Conservation (phyloP, 2,797 vertebrate genomes). For the Sebastes cheni region DNA sequence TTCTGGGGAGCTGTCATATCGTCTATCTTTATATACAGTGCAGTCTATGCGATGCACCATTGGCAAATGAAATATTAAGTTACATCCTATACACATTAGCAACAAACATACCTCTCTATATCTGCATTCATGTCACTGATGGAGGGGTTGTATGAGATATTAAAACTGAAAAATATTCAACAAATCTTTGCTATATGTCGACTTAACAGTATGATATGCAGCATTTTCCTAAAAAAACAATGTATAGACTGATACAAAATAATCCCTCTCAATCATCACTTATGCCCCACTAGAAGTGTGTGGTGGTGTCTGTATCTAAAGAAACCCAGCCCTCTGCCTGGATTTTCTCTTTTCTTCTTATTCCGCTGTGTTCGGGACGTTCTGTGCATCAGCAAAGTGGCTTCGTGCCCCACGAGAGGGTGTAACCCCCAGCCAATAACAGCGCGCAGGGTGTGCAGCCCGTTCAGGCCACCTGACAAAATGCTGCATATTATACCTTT, state of each 20-base stretch:
- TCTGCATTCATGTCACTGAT: too few species aligned
- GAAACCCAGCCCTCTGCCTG: too few species aligned
- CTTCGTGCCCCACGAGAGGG: too few species aligned
- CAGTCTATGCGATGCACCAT: not conserved
- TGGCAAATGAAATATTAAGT: not conserved
- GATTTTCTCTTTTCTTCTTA: not conserved
- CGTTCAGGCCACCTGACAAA: not conserved
- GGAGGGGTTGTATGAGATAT: too few species aligned
- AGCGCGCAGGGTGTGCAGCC: not conserved
- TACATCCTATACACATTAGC: not conserved
- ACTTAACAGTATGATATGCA: not conserved
- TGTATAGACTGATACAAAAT: not conserved
- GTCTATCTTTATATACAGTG: too few species aligned
- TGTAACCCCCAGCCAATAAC: not conserved
- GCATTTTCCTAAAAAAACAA: not conserved
- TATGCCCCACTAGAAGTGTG: not conserved
- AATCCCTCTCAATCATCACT: not conserved
- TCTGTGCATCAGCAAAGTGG: not conserved
- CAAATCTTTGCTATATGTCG: too few species aligned
- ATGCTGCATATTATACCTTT: not conserved
- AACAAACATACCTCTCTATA: too few species aligned
- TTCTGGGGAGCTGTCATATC: too few species aligned
- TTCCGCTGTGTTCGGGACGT: not conserved
- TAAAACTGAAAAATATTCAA: too few species aligned
- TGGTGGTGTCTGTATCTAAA: too few species aligned